Evolutionary conservation across 2,888 invertebrate genomes (phyloP).

Genomic region (Steinernema scapterisci): DNA sequence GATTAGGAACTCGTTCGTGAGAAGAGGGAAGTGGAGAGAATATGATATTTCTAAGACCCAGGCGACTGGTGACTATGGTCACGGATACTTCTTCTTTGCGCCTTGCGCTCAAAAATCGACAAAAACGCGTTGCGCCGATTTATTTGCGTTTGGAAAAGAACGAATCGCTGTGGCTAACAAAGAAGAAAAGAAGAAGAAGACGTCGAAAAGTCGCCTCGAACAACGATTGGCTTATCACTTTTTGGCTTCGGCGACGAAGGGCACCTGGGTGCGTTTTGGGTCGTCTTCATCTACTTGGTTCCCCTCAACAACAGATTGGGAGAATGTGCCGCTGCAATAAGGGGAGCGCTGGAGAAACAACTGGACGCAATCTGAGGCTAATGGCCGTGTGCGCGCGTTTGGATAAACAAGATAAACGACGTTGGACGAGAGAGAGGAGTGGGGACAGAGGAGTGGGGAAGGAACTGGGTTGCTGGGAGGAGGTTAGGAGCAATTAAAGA

Average conservation of each 20-base stretch:
- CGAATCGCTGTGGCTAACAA: no score
- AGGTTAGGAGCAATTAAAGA: no score
- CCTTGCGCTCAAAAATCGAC: background rate
- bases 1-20: background rate
- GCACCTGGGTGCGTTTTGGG: background rate
- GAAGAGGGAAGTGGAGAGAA: background rate
- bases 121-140: conserved; percentile 16
- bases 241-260: no score
- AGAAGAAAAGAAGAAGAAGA: background rate
- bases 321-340: no score
- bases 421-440: no score
- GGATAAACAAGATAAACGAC: conserved; percentile 20
- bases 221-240: background rate
- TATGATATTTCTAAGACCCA: background rate
- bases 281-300: background rate
- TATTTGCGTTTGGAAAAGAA: background rate
- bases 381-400: background rate
- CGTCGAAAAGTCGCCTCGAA: background rate
- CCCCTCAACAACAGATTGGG: background rate
- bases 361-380: background rate
- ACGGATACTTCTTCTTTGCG: background rate
- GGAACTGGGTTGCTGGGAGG: no score
- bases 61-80: background rate
- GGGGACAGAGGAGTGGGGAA: no score
- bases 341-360: background rate